Evolutionary conservation across 2,888 invertebrate species (phyloP), one percentile per base, ranked within the genome.

Genomic region (Apamea crenata): DNA sequence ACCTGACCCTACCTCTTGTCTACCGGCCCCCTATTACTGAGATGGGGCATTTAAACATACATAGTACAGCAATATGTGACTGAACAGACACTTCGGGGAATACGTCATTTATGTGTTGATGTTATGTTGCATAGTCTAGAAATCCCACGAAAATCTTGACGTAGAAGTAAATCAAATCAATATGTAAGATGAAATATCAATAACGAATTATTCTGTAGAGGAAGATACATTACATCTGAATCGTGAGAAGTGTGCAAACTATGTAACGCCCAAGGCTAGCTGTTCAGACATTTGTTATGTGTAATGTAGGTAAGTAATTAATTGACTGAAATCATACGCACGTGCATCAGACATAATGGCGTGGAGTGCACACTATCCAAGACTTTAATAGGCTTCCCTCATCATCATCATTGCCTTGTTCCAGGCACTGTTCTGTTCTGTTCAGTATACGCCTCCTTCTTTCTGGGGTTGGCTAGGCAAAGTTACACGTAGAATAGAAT

Each of bases 271-370:
- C 66, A 71, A 71, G 47, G 44, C 10, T 29, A 53, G 21, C 16
- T 47, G 40, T 44, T 67, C 29, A 10, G 2, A 47, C 47, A 65
- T 53, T 69, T 56, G 47, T 77, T 25, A 73, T 36, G 5, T 36
- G 44, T 61, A 50, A 70, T 66, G 10, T 63, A 29, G 40, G 40
- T 40, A 40, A 1, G 14, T 71, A 53, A 16, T 8, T 65, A 59
- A 81, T 61, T 74, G 50, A 50, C n/a, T 67, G 66, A 50, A 66
- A 81, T 32, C 32, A 53, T 32, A 61, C 1, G 12, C 50, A 66
- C 71, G 66, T 67, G 40, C 25, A 25, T 21, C 40, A 65, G 14
- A 66, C 29, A 29, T 36, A 36, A 61, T 36, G 36, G 10, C 40
- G 32, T 18, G 14, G 14, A n/a, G n/a, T 56, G 16, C n/a, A 40